Evolutionary conservation across 2,888 invertebrate species (phyloP).

Genomic region (Ichneumoninae sp.): DNA sequence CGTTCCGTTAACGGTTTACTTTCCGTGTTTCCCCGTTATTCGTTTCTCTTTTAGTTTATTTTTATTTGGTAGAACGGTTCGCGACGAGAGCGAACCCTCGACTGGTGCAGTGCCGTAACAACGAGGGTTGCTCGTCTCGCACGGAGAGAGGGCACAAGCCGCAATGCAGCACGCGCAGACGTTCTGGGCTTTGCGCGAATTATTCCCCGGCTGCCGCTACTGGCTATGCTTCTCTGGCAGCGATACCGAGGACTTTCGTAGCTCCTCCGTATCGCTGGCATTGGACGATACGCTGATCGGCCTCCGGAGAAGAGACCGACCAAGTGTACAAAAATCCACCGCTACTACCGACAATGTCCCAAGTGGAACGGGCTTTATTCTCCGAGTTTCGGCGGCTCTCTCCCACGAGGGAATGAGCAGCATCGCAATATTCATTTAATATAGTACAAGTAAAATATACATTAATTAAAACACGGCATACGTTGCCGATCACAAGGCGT

Average conservation of each 20-base stretch:
- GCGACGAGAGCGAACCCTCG: conserved; percentile 63
- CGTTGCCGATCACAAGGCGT: background rate
- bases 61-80: conserved; percentile 31
- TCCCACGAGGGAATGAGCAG: background rate
- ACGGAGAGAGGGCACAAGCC: conserved; percentile 74
- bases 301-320: background rate
- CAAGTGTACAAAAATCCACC: background rate
- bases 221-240: background rate
- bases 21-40: background rate
- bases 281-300: background rate
- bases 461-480: conserved; percentile 27
- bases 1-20: conserved; percentile 60
- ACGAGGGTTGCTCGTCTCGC: conserved; percentile 59
- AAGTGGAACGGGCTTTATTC: background rate
- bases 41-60: background rate
- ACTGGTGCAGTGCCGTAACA: conserved; percentile 76
- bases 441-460: conserved; percentile 27
- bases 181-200: conserved; percentile 76
- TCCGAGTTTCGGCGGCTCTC: background rate
- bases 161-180: conserved; percentile 82
- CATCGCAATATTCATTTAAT: background rate
- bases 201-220: conserved; percentile 68
- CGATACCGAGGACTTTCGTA: conserved; percentile 13
- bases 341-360: background rate
- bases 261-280: background rate